Evolutionary conservation across 2,113 vertebrate genomes (phyloP), one percentile per base, ranked within the genome.

Genomic region (Phocoena phocoena): DNA sequence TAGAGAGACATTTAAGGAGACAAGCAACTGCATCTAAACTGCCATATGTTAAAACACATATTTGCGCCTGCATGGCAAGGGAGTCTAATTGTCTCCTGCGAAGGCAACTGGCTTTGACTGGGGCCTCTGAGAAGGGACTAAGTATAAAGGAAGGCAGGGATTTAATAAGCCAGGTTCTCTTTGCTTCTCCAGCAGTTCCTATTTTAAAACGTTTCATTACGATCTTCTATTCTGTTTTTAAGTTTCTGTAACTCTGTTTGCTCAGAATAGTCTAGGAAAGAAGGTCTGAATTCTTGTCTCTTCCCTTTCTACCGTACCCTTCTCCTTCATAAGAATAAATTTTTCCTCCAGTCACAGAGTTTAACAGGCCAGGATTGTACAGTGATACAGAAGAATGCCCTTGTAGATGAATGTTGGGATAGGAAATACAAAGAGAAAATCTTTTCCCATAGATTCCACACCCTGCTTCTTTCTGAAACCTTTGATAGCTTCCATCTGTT

Each of bases 1-100:
- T 97, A 93, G 58, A 98, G 91, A 96, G 94, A 65, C 58, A 88
- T 92, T 97, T 96, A 96, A 85, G 76, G 84, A 92, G 84, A 95
- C 60, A 96, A 95, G 77, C 60, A 90, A 84, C 76, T 36, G 38
- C 81, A 95, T 94, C 87, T 96, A 94, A 97, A 98, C 31, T 36
- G 67, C 50, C 74, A 33, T 95, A 88, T 93, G 84, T 96, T 96
- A 92, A 87, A 96, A 93, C 33, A 82, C 82, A 20, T 23, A 73
- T 96, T 67, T 97, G 80, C 96, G 71, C 77, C 62, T 67, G 87
- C 67, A 65, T 60, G 36, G 65, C 31, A 90, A 95, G 44, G 53
- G 92, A 94, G 38, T 88, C 80, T 96, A 93, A 96, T 50, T 88
- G 60, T 67, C 92, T 88, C 62, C 41, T 26, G 7, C 26, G 87